Evolutionary conservation across 2,113 vertebrate species (phyloP).

Genomic region (Calidris pygmaea): DNA sequence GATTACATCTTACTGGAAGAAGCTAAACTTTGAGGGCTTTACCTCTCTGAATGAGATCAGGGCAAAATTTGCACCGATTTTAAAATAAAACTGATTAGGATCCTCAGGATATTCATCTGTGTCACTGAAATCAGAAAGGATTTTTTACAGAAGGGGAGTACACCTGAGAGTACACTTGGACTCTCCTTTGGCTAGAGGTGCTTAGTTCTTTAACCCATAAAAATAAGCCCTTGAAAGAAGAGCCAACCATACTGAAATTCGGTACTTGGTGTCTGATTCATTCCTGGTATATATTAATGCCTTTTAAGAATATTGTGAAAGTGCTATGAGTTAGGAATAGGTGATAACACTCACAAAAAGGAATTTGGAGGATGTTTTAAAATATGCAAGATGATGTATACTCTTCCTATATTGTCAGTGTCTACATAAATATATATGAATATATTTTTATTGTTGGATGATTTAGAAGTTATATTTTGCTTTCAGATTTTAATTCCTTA

Average conservation of each 20-base stretch:
- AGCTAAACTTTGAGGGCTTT: not conserved
- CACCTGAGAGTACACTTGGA: not conserved
- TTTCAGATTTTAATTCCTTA: slow-evolving; percentile 27
- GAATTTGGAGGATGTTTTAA: slow-evolving; percentile 15
- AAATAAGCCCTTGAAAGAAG: not conserved
- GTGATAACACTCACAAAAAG: not conserved
- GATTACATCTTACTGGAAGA: not conserved
- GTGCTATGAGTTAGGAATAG: not conserved
- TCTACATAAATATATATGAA: slow-evolving; percentile 48
- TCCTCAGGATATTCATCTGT: not conserved
- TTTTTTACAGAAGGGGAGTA: not conserved
- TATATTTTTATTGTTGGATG: slow-evolving; percentile 46
- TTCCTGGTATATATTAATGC: not conserved
- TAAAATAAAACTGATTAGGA: not conserved
- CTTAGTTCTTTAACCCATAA: not conserved
- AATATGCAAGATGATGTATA: slow-evolving; percentile 53
- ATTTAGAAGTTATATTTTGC: slow-evolving; percentile 41
- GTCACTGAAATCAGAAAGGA: not conserved
- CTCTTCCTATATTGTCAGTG: not conserved
- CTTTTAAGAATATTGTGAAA: slow-evolving; percentile 19
- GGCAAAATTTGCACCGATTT: not conserved
- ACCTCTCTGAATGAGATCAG: not conserved
- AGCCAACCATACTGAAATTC: not conserved
- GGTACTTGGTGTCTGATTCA: not conserved
- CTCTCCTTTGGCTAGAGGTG: not conserved